phyloP scores from a whole-genome alignment of 2,888 invertebrate species.

The Hesperia comma region DNA sequence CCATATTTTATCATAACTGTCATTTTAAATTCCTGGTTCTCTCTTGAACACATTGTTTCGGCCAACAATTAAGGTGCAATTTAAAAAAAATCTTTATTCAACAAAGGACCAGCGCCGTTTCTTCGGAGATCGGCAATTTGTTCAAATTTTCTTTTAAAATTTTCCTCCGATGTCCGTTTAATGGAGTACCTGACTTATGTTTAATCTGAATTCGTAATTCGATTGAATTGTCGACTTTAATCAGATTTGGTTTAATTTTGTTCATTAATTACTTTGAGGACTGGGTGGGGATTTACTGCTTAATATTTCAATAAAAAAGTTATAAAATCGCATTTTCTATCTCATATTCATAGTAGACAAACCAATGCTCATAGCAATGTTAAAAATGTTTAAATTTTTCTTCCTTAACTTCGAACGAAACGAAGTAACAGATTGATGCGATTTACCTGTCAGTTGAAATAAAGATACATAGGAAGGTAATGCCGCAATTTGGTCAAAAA shows the following conservation, averaged over 20 bases:
- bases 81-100: conserved; percentile 72
- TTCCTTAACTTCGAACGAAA: too few relatives aligned
- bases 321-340: neutral
- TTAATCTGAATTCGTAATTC: conserved; percentile 70
- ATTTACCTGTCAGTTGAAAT: too few relatives aligned
- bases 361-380: too few relatives aligned
- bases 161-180: conserved; percentile 70
- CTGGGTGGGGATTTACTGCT: conserved; percentile 29
- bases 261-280: conserved; percentile 55
- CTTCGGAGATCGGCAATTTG: conserved; percentile 74
- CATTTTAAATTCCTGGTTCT: conserved; percentile 47
- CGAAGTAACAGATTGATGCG: too few relatives aligned
- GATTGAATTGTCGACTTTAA: conserved; percentile 65
- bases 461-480: too few relatives aligned
- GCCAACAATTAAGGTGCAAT: conserved; percentile 78
- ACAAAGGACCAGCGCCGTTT: conserved; percentile 49
- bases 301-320: conserved; percentile 27
- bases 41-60: conserved; percentile 48
- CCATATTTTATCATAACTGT: too few relatives aligned
- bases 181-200: conserved; percentile 71
- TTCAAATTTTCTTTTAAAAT: conserved; percentile 75
- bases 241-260: conserved; percentile 57
- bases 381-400: too few relatives aligned
- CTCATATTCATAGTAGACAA: too few relatives aligned
- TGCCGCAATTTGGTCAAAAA: too few relatives aligned